These are phyloP conservation scores for Semnornis frantzii DNA, from an alignment of 2,113 vertebrate species.

Conservation along the genomic window DNA sequence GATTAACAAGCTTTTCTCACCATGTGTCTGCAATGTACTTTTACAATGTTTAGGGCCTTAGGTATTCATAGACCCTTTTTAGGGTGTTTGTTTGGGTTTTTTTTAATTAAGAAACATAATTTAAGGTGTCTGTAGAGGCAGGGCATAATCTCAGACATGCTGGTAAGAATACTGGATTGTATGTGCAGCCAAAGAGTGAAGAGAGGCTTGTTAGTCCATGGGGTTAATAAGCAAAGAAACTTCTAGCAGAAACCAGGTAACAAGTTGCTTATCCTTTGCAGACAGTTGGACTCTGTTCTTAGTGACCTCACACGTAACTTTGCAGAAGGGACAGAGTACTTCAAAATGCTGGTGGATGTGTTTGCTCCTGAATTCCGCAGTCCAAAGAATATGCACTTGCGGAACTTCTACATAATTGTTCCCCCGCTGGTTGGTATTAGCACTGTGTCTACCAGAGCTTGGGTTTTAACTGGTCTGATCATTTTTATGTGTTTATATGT, in stretches of 20 bases:
- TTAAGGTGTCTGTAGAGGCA: not conserved
- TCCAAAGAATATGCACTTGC: conserved; percentile 94
- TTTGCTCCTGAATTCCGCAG: conserved; percentile 96
- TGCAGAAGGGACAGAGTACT: conserved; percentile 96
- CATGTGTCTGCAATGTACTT: not conserved
- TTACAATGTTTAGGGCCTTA: not conserved
- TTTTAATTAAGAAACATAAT: not conserved
- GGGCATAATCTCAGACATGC: not conserved
- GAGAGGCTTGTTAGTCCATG: not conserved
- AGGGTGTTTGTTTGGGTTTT: not conserved
- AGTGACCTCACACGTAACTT: conserved; percentile 93
- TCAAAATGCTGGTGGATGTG: conserved; percentile 97
- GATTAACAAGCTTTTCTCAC: not conserved
- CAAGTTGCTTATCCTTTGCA: not conserved
- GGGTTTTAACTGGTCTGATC: too few relatives aligned
- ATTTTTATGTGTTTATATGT: not conserved
- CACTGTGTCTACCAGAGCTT: too few relatives aligned
- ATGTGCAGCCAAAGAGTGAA: not conserved
- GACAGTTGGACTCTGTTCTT: conserved; percentile 90
- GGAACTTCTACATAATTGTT: conserved; percentile 98
- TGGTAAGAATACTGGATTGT: not conserved
- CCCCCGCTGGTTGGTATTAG: conserved; percentile 89
- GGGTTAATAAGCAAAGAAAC: not conserved
- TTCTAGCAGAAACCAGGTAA: not conserved
- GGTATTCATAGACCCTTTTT: not conserved